These are phyloP conservation scores for Oreochromis aureus DNA, from an alignment of 2,113 vertebrate genomes.

Conservation along the genomic window DNA sequence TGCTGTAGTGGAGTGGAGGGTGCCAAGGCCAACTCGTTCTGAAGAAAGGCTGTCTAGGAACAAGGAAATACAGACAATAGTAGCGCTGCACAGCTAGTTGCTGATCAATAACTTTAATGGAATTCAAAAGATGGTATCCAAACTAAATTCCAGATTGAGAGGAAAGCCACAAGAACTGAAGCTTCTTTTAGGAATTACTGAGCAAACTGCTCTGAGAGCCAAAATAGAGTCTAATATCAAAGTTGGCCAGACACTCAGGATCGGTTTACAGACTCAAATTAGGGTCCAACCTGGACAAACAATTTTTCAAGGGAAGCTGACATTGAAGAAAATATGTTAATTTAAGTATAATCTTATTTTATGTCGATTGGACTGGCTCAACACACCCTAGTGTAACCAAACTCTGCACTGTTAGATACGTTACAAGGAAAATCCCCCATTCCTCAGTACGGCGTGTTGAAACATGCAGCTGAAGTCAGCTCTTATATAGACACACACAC, in stretches of 20 bases:
- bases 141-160: background rate
- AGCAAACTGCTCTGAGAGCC: slow-evolving; percentile 24
- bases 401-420: slow-evolving; percentile 6
- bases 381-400: background rate
- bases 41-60: slow-evolving; percentile 11
- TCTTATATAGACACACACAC: background rate
- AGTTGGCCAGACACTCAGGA: slow-evolving; percentile 29
- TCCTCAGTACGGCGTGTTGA: slow-evolving; percentile 36
- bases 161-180: slow-evolving; percentile 26
- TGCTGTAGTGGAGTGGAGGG: background rate
- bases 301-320: slow-evolving; percentile 8
- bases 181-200: slow-evolving; percentile 30
- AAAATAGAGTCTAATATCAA: slow-evolving; percentile 32
- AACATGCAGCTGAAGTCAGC: slow-evolving; percentile 29
- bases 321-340: background rate
- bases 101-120: slow-evolving; percentile 5
- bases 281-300: background rate
- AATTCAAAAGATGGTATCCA: slow-evolving; percentile 28
- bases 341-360: slow-evolving; percentile 1
- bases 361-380: background rate
- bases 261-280: slow-evolving; percentile 8
- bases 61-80: background rate
- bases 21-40: slow-evolving; percentile 42
- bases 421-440: slow-evolving; percentile 31
- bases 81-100: background rate